These are phyloP conservation scores for Turdus rufiventris DNA, from an alignment of 2,113 vertebrate genomes.

Conservation along the genomic window DNA sequence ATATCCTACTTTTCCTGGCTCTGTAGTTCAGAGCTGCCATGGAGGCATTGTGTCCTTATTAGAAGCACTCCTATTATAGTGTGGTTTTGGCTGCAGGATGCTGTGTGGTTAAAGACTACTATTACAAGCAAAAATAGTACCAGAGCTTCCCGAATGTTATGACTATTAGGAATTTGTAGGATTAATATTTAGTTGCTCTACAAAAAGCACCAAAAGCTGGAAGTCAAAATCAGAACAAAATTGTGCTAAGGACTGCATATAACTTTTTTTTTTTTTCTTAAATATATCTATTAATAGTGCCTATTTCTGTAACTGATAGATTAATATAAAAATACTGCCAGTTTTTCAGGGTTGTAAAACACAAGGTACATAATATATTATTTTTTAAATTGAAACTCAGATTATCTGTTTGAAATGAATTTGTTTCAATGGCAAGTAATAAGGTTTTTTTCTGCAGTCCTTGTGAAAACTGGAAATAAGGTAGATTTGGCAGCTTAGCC, in stretches of 20 bases:
- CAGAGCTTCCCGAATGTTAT: not conserved
- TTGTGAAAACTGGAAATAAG: not conserved
- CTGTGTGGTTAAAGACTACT: not conserved
- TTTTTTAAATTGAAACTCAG: not conserved
- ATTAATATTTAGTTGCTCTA: constrained; percentile 19
- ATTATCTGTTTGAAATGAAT: not conserved
- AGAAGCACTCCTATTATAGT: not conserved
- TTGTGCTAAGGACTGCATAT: not conserved
- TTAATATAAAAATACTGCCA: not conserved
- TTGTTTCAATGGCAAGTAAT: not conserved
- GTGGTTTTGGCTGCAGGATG: constrained; percentile 11
- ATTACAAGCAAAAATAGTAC: not conserved
- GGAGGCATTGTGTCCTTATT: not conserved
- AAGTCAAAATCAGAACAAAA: not conserved
- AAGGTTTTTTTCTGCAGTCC: not conserved
- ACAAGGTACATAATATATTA: not conserved
- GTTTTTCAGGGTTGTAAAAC: not conserved
- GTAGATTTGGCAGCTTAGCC: not conserved
- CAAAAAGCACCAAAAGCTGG: not conserved
- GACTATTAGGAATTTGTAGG: not conserved
- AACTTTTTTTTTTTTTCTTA: not conserved
- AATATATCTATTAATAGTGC: not conserved
- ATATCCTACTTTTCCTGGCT: not conserved
- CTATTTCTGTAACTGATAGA: not conserved
- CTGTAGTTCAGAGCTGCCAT: not conserved